Conservation (phyloP, 1,140 invertebrate species). For the Drosophila albomicans region DNA sequence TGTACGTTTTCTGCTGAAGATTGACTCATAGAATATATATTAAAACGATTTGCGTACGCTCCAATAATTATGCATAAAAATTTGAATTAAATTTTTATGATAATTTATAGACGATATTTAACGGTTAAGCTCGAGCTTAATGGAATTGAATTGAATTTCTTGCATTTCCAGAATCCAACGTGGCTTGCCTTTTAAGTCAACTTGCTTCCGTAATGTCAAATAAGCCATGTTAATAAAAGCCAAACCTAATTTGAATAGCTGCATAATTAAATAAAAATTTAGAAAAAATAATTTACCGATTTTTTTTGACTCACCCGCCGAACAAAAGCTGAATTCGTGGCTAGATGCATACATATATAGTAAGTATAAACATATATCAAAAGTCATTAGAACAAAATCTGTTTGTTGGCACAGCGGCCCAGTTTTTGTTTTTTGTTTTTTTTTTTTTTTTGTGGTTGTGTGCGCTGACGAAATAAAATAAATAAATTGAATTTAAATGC, state of each 20-base stretch:
- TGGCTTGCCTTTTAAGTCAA: conserved; percentile 64
- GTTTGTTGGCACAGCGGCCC: conserved; percentile 73
- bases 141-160: conserved; percentile 32
- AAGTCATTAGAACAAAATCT: conserved; percentile 75
- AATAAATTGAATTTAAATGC: conserved; percentile 75
- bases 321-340: conserved; percentile 12
- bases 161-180: conserved; percentile 18
- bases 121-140: conserved; percentile 35
- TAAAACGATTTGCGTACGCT: not conserved
- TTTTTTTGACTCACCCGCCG: conserved; percentile 40
- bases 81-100: conserved; percentile 2
- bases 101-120: conserved; percentile 24
- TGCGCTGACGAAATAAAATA: conserved; percentile 37
- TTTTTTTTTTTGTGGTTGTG: conserved; percentile 8
- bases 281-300: conserved; percentile 51
- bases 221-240: conserved; percentile 33
- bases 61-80: not conserved
- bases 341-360: conserved; percentile 3
- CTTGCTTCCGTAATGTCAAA: conserved; percentile 72
- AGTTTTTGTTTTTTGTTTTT: conserved; percentile 44
- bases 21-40: not conserved
- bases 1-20: not conserved
- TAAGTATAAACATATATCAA: conserved; percentile 44
- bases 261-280: conserved; percentile 71
- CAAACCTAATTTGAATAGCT: conserved; percentile 66